These are phyloP conservation scores for Euplagia quadripunctaria DNA, from an alignment of 2,888 invertebrate species.

Conservation along the genomic window DNA sequence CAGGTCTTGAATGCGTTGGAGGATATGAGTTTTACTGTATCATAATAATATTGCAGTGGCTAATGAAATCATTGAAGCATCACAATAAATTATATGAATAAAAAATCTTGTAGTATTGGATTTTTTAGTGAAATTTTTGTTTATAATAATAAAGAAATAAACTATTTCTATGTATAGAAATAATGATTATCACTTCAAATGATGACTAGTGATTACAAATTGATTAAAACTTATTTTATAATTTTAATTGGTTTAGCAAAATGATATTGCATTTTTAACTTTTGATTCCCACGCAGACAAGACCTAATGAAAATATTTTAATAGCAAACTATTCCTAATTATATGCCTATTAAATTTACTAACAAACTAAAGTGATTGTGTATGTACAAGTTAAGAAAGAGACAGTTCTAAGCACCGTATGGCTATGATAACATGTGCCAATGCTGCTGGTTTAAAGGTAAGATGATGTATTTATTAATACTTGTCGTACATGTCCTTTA, in stretches of 20 bases:
- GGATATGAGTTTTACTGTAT: conserved; percentile 38
- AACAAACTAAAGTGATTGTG: conserved; percentile 57
- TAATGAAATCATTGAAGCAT: conserved; percentile 28
- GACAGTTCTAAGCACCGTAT: conserved; percentile 57
- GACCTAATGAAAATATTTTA: conserved; percentile 8
- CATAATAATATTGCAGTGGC: conserved; percentile 24
- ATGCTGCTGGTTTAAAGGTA: conserved; percentile 70
- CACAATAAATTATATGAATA: background rate
- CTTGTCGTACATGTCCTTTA: no score
- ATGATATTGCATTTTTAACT: background rate
- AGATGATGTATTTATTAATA: conserved; percentile 48
- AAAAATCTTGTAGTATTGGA: background rate
- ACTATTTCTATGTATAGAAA: background rate
- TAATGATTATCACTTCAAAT: background rate
- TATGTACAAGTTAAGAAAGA: conserved; percentile 59
- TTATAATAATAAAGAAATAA: background rate
- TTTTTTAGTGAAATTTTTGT: background rate
- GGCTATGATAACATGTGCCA: conserved; percentile 75
- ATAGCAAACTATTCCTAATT: conserved; percentile 38
- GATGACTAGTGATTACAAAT: background rate
- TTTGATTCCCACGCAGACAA: conserved; percentile 17
- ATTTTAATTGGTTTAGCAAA: background rate
- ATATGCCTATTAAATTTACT: conserved; percentile 49
- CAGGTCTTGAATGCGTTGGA: conserved; percentile 63
- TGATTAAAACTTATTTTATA: background rate